Base-by-base conservation (phyloP, 2,888 invertebrate species). In the Alsophila aescularia region DNA sequence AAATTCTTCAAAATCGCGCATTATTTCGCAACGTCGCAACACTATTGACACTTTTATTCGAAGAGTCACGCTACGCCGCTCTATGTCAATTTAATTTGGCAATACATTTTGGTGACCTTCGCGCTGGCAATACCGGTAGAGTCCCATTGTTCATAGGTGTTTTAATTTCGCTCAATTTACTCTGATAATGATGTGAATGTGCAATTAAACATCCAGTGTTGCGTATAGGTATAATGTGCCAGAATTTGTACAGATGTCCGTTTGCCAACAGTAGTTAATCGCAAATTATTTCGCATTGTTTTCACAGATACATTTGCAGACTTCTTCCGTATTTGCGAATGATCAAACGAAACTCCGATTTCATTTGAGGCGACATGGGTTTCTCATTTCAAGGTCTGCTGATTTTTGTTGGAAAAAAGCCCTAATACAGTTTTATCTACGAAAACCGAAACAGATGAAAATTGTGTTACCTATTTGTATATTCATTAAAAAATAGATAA, bases 261-360 rank as follows among this genome's bases (percentile, higher is more conserved):
- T 18, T 51, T 39, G 24, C 24, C 24, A 24, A 56, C 43, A 54
- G 53, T 51, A 27, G 50, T 27, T 45, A 36, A 56, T 44, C 47
- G 55, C 55, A 55, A n/a, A 55, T 64, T 49, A 64, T 55, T 59
- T 49, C 16, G 32, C 55, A 60, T 62, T 60, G 62, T 64, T 62
- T 42, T 47, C 4, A 18, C 43, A 58, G 44, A 60, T 29, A 48
- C 55, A 31, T 54, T 45, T 52, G 41, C 29, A 32, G 14, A 36
- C 6, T 16, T 12, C 35, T 60, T 65, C 57, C 65, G 58, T 34
- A 18, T 63, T 64, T 43, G 45, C 21, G 14, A 40, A 48, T 18
- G 42, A 37, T 45, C 48, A 49, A 44, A 13, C 27, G 18, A 40
- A 39, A 41, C 35, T 42, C 34, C 15, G 42, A 32, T 31, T 37